Evolutionary conservation across 2,888 invertebrate genomes (phyloP).

Genomic region (Luperina nickerlii): DNA sequence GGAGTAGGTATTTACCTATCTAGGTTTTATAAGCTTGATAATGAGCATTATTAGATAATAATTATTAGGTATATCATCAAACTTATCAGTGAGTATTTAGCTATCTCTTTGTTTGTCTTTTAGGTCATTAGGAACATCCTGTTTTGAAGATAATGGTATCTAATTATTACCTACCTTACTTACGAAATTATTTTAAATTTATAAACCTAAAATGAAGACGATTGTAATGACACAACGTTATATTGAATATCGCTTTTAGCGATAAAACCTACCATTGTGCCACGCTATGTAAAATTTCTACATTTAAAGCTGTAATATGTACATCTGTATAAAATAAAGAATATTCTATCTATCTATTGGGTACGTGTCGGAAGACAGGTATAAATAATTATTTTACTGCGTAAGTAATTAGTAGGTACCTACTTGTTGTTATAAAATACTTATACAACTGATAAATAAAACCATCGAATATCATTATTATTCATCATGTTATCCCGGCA

Average conservation of each 20-base stretch:
- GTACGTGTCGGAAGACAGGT: not conserved
- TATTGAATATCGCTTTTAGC: not conserved
- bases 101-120: constrained; percentile 4
- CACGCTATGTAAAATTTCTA: no score
- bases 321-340: no score
- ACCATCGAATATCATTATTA: not conserved
- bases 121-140: constrained; percentile 4
- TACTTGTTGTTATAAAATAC: not conserved
- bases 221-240: not conserved
- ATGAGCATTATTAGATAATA: constrained; percentile 3
- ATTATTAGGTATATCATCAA: not conserved
- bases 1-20: not conserved
- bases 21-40: not conserved
- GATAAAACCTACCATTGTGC: not conserved
- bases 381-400: not conserved
- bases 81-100: not conserved
- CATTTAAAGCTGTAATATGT: no score
- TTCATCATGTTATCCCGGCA: not conserved
- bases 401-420: not conserved
- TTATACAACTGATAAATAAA: not conserved
- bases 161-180: not conserved
- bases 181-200: not conserved
- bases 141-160: not conserved
- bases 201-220: not conserved
- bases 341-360: not conserved